Base-by-base conservation (phyloP, 2,888 invertebrate species). In the Pseudolycoriella hygida region DNA sequence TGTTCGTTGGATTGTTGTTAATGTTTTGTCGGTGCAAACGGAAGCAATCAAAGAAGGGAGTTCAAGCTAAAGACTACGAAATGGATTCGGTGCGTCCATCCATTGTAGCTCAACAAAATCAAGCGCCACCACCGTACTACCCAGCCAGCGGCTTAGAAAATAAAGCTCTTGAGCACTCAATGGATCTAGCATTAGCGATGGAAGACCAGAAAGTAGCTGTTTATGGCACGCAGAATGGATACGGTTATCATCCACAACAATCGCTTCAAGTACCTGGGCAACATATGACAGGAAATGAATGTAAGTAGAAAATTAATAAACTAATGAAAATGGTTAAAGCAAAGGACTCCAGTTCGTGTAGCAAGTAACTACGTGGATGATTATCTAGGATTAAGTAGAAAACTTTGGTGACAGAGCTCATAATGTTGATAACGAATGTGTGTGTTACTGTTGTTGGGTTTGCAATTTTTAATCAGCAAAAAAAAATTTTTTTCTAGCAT, bases 101-200 rank as follows among this genome's bases (percentile, higher is more conserved):
- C 42, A 80, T 87, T 62, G 84, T 86, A 37, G 77, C 84, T n/a
- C 82, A 83, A 50, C 86, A 85, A 62, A 84, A 80, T 50, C 84
- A 85, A 57, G 85, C 86, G 2, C 88, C 88, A 17, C 88, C 88
- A 30, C 88, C 88, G 0, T 89, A 89, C 56, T 88, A 88, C 59
- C 86, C 88, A n/a, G 77, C 78, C 11, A 75, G 82, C 41, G 86
- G 86, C 1, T 77, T 86, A 73, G 90, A 90, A 66, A 90, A 90
- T 64, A 90, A 90, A 66, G 90, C 88, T 20, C 67, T 90, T 40
- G 89, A 90, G 63, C 84, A 87, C 64, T 86, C 86, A 8, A 76
- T 88, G 73, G 90, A 90, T 57, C 70, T 87, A 54, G 83, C 83
- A 2, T 62, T 87, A 46, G 77, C 80, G 8, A 73, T 86, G 67